These are phyloP conservation scores for Eremophila alpestris DNA, from an alignment of 2,797 vertebrate species.

Conservation along the genomic window DNA sequence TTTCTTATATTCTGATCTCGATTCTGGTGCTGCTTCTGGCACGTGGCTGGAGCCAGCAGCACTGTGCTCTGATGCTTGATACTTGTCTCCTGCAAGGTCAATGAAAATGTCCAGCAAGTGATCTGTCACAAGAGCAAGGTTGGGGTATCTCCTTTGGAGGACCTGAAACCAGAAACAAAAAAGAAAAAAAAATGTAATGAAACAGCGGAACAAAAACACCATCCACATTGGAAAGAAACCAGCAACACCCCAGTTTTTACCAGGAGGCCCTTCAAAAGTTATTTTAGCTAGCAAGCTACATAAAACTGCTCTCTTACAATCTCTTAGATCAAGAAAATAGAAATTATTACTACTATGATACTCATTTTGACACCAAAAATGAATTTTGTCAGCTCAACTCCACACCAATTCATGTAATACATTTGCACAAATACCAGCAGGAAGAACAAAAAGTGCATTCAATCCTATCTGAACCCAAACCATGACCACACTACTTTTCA, in stretches of 20 bases:
- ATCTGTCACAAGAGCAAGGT: constrained; percentile 80
- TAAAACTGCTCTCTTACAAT: not conserved
- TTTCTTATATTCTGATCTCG: constrained; percentile 71
- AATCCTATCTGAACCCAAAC: not conserved
- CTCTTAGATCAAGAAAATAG: not conserved
- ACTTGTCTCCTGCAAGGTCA: constrained; percentile 87
- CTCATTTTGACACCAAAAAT: not conserved
- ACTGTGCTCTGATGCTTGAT: constrained; percentile 54
- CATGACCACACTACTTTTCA: not conserved
- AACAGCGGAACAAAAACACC: not conserved
- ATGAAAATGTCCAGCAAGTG: constrained; percentile 91
- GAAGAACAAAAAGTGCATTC: not conserved
- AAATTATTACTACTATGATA: not conserved
- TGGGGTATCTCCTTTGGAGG: constrained; percentile 82
- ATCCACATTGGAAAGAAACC: not conserved
- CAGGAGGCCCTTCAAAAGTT: not conserved
- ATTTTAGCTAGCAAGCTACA: not conserved
- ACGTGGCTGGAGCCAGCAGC: not conserved
- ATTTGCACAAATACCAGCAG: not conserved
- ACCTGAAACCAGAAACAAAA: constrained; percentile 73
- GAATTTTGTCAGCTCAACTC: not conserved
- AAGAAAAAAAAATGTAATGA: not conserved
- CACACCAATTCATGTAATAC: not conserved
- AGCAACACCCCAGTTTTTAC: not conserved
- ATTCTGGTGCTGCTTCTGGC: constrained; percentile 36